Evolutionary conservation across 30 jellyfish, hydroid and myxozoan species (phyloP), one percentile per base, ranked within the genome.

Genomic region (Catostylus mosaicus): DNA sequence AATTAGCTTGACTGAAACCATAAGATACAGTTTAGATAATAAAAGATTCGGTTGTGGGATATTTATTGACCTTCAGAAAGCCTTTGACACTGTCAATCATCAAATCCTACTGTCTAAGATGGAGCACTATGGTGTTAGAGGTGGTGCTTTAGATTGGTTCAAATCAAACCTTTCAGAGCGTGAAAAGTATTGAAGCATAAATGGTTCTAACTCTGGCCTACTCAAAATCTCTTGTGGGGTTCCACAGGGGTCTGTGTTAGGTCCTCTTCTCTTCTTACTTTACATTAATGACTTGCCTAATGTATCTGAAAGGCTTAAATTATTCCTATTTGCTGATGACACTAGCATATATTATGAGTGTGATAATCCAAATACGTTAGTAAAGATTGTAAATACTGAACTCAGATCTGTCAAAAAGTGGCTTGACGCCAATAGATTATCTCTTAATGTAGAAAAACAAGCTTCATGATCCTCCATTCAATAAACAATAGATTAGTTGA

Each of bases 291-390:
- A 60, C 66, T 31, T 77, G 66, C 71, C 88, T 54, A 50, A 47
- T 74, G 54, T 66, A 30, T 77, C 88, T 22, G 57, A 61, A 52
- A 64, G 52, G 54, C 84, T 79, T 65, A 62, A 61, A 35, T 65
- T 50, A 32, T 50, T 46, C 45, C 84, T 79, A 63, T 79, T 64
- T 64, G 67, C 88, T 54, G 83, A 57, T 77, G 88, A 77, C 86
- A 79, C 90, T 43, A 79, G 24, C 73, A 62, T 36, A n/a, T 79
- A 50, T 47, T 79, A 46, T 64, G 40, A 79, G 61, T 30, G 43
- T 79, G 54, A 79, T 27, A 45, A 79, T 31, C 50, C 43, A 73
- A 45, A 47, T 73, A 26, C 38, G 24, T 73, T 73, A 51, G 72
- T 73, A 20, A 73, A 38, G 32, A 46, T 29, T 45, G 76, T 46